These are phyloP conservation scores for Caprella mutica DNA, from an alignment of 2,888 invertebrate genomes.

Conservation along the genomic window DNA sequence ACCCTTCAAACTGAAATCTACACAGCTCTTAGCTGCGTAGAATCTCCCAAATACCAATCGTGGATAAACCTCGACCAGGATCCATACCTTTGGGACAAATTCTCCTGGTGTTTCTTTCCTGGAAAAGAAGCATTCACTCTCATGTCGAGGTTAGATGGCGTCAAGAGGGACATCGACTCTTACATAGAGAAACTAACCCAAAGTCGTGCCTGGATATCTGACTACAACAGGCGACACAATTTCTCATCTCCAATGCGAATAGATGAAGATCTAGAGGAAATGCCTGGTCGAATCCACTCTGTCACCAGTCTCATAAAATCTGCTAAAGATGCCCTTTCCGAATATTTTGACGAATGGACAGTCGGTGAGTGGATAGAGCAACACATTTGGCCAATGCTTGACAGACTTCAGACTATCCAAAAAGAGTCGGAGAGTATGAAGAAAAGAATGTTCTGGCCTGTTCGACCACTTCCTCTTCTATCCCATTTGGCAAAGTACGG, in stretches of 20 bases:
- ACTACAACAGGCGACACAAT: slow-evolving; percentile 52
- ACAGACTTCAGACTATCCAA: slow-evolving; percentile 46
- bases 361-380: slow-evolving; percentile 57
- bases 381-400: slow-evolving; percentile 48
- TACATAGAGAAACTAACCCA: slow-evolving; percentile 36
- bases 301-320: slow-evolving; percentile 45
- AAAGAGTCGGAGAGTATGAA: slow-evolving; percentile 31
- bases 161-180: slow-evolving; percentile 42
- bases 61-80: slow-evolving; percentile 51
- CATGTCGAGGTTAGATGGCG: slow-evolving; percentile 42
- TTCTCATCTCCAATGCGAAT: slow-evolving; percentile 51
- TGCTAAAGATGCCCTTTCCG: slow-evolving; percentile 48
- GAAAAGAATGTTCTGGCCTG: slow-evolving; percentile 27
- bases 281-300: slow-evolving; percentile 21
- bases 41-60: slow-evolving; percentile 36
- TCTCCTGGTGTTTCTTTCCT: slow-evolving; percentile 53
- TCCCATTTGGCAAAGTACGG: slow-evolving; percentile 27
- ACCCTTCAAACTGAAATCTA: slow-evolving; percentile 44
- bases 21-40: slow-evolving; percentile 49
- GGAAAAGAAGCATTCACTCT: slow-evolving; percentile 50
- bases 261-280: slow-evolving; percentile 39
- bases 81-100: slow-evolving; percentile 52
- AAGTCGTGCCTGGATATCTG: slow-evolving; percentile 56
- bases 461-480: slow-evolving; percentile 32
- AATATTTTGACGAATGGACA: slow-evolving; percentile 50